phyloP scores from a whole-genome alignment of 1,140 invertebrate genomes.

The Tetranychus urticae region DNA sequence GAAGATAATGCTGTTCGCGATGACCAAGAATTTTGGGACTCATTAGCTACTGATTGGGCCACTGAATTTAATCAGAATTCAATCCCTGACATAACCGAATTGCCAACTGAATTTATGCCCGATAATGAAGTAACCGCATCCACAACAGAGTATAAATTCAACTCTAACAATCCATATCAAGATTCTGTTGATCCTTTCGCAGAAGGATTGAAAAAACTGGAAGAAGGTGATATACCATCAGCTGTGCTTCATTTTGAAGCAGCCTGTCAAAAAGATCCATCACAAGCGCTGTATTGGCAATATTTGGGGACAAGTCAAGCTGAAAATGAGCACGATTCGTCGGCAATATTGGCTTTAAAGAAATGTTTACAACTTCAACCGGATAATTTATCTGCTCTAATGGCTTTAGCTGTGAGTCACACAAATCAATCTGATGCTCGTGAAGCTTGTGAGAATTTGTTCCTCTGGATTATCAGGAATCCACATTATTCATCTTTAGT shows the following conservation, averaged over 20 bases:
- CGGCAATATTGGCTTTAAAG: slow-evolving; percentile 26
- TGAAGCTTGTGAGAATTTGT: slow-evolving; percentile 28
- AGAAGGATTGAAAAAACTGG: slow-evolving; percentile 55
- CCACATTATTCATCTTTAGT: slow-evolving; percentile 35
- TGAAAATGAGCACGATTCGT: slow-evolving; percentile 53
- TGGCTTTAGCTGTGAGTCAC: slow-evolving; percentile 74
- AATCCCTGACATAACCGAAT: neutral
- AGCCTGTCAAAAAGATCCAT: slow-evolving; percentile 58
- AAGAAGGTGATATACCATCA: slow-evolving; percentile 67
- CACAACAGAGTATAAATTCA: slow-evolving; percentile 44
- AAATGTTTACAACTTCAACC: slow-evolving; percentile 56
- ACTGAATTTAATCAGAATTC: slow-evolving; percentile 14
- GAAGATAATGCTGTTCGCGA: slow-evolving; percentile 20
- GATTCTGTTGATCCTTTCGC: slow-evolving; percentile 38
- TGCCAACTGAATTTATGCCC: neutral
- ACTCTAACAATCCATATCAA: slow-evolving; percentile 53
- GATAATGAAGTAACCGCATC: neutral
- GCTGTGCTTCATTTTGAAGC: slow-evolving; percentile 92
- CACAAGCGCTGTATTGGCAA: slow-evolving; percentile 41
- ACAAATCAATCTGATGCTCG: slow-evolving; percentile 57
- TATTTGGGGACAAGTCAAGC: slow-evolving; percentile 55
- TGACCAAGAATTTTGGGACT: slow-evolving; percentile 40
- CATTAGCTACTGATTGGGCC: slow-evolving; percentile 48
- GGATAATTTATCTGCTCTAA: slow-evolving; percentile 52
- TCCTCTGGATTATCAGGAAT: slow-evolving; percentile 59